Conservation (phyloP, 2,888 invertebrate species). For the Lepidochitona cinerea region DNA sequence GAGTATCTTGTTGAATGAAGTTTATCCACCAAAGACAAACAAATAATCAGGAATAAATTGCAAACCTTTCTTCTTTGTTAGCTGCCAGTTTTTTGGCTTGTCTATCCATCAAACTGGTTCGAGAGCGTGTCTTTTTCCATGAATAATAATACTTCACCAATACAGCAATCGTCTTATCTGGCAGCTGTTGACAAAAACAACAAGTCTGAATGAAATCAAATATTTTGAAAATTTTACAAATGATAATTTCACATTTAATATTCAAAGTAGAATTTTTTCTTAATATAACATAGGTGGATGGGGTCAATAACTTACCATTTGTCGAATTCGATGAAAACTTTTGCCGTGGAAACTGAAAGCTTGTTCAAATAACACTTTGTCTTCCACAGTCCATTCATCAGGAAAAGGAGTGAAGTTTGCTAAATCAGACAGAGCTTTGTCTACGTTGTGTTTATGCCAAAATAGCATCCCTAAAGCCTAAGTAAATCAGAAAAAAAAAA, state of each 20-base stretch:
- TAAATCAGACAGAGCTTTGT: constrained; percentile 90
- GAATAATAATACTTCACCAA: constrained; percentile 98
- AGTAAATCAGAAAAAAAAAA: constrained; percentile 10
- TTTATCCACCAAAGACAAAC: no score
- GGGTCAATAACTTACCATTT: constrained; percentile 84
- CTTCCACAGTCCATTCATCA: constrained; percentile 98
- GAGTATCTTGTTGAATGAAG: no score
- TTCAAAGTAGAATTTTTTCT: no score
- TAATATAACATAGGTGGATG: no score
- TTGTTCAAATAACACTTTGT: constrained; percentile 97
- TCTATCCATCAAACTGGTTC: constrained; percentile 93
- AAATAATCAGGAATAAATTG: not conserved
- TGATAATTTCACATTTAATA: no score
- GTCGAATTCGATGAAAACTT: constrained; percentile 95
- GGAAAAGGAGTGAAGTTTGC: constrained; percentile 98
- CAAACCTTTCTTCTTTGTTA: not conserved
- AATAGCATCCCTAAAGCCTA: constrained; percentile 94
- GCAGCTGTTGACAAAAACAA: no score
- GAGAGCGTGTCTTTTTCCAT: constrained; percentile 96
- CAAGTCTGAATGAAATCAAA: no score
- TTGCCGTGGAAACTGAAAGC: constrained; percentile 99
- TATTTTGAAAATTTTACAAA: no score
- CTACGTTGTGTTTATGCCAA: constrained; percentile 98
- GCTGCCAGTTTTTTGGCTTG: constrained; percentile 80
- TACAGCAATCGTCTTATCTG: constrained; percentile 96